Evolutionary conservation across 2,888 invertebrate genomes (phyloP).

Genomic region (Lithodes maja): DNA sequence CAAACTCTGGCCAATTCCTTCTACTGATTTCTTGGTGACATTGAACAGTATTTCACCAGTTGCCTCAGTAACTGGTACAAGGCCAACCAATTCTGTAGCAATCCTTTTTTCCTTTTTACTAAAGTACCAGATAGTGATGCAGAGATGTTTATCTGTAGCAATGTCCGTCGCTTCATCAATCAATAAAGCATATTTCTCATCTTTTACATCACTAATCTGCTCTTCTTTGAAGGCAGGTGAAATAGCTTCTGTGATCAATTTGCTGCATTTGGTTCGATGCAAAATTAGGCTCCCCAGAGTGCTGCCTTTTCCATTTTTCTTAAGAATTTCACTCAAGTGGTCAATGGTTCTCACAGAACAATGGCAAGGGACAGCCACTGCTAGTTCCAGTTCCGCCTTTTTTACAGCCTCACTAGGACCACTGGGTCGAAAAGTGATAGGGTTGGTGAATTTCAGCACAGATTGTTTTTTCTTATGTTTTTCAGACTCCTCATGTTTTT

Average conservation of each 20-base stretch:
- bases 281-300: not conserved
- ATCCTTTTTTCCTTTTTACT: constrained; percentile 8
- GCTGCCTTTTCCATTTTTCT: not conserved
- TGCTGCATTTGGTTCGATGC: not conserved
- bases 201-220: not conserved
- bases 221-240: not conserved
- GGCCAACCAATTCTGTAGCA: constrained; percentile 35
- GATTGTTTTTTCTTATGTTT: constrained; percentile 3
- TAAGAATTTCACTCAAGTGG: constrained; percentile 1
- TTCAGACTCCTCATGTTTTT: not conserved
- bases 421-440: not conserved
- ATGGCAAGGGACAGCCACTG: constrained; percentile 1
- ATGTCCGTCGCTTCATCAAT: not conserved
- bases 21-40: constrained; percentile 5
- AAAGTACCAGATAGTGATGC: not conserved
- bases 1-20: constrained; percentile 13
- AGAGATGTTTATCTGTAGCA: not conserved
- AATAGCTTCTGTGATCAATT: not conserved
- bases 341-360: not conserved
- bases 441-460: not conserved
- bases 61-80: constrained; percentile 26
- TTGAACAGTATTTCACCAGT: constrained; percentile 30
- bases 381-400: constrained; percentile 1
- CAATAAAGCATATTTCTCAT: not conserved
- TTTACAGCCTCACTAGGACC: constrained; percentile 21